Evolutionary conservation across 2,888 invertebrate genomes (phyloP).

Genomic region (Pocota personata): DNA sequence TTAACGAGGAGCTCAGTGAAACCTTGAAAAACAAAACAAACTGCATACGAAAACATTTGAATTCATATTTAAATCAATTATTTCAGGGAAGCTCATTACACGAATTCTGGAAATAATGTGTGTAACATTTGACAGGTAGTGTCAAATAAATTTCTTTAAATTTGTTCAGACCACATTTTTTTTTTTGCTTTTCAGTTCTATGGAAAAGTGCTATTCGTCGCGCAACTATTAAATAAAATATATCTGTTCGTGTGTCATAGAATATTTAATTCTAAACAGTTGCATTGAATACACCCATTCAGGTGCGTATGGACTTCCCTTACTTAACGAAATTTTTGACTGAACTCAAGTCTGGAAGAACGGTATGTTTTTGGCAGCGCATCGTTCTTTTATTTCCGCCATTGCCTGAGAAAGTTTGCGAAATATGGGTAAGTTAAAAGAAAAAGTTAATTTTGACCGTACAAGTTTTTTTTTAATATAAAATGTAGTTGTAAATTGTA

Average conservation of each 20-base stretch:
- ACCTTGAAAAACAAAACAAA: no score
- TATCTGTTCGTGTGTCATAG: background rate
- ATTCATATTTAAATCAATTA: no score
- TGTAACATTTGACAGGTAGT: no score
- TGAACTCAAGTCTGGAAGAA: constrained; percentile 54
- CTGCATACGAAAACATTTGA: no score
- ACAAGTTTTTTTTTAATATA: constrained; percentile 21
- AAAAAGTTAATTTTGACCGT: constrained; percentile 41
- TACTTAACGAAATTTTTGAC: constrained; percentile 49
- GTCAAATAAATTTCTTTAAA: no score
- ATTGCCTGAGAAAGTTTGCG: constrained; percentile 82
- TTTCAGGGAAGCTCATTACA: no score
- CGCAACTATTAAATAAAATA: no score
- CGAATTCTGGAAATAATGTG: no score
- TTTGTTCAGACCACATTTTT: no score
- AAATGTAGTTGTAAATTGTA: background rate
- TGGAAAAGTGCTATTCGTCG: no score
- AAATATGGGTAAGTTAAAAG: constrained; percentile 82
- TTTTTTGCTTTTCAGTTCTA: no score
- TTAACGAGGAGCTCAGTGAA: no score
- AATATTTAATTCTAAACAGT: background rate
- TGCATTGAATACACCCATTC: background rate
- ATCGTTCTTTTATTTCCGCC: constrained; percentile 82
- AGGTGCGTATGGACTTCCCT: constrained; percentile 19
- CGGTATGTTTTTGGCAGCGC: constrained; percentile 62